These are phyloP conservation scores for Laodelphax striatellus DNA, from an alignment of 1,140 invertebrate genomes.

Conservation along the genomic window DNA sequence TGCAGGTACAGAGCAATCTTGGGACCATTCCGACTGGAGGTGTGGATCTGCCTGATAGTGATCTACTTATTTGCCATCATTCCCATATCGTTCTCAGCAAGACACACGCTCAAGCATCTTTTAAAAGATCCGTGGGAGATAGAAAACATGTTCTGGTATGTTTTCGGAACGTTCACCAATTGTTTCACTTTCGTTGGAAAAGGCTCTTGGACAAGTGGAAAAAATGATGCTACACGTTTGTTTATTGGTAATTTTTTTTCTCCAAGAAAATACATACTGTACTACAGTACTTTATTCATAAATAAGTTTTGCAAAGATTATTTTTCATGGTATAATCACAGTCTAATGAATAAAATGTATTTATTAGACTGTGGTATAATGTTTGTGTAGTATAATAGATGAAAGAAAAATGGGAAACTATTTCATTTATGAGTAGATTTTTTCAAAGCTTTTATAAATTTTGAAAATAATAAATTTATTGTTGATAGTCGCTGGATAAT, in stretches of 20 bases:
- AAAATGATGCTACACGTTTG: slow-evolving; percentile 51
- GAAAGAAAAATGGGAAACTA: no score
- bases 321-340: no score
- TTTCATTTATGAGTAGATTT: no score
- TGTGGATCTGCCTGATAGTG: slow-evolving; percentile 55
- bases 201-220: slow-evolving; percentile 51
- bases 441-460: no score
- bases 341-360: no score
- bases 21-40: slow-evolving; percentile 63
- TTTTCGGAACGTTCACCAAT: slow-evolving; percentile 71
- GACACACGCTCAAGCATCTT: slow-evolving; percentile 46
- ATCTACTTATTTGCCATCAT: slow-evolving; percentile 58
- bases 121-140: slow-evolving; percentile 51
- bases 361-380: no score
- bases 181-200: slow-evolving; percentile 56
- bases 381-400: no score
- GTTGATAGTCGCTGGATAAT: no score
- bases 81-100: slow-evolving; percentile 54
- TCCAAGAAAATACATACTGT: no score
- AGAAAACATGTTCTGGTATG: slow-evolving; percentile 49
- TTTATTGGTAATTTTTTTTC: slow-evolving; percentile 48
- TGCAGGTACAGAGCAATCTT: slow-evolving; percentile 63
- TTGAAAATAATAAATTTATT: no score
- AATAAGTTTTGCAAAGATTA: no score
- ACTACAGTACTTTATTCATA: no score